Base-by-base conservation (phyloP, 2,113 vertebrate genomes). In the Chauna torquata region DNA sequence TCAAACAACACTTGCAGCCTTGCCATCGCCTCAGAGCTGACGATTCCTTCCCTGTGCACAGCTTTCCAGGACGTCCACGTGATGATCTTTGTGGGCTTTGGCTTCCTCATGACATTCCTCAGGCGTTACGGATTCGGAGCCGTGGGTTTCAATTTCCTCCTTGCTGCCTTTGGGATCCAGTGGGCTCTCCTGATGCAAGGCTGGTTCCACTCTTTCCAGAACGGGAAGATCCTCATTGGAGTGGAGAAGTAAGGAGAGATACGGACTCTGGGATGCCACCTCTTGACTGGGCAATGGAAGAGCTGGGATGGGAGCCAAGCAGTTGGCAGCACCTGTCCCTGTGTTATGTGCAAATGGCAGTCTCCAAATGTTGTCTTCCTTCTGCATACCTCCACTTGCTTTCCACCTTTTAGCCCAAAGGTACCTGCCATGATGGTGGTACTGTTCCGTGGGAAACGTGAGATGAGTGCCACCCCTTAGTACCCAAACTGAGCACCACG, bases 141-240 rank as follows among this genome's bases (percentile, higher is more conserved):
- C 0, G 98, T 99, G 24, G 99, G 99, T 65, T 99, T 99, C 98
- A 99, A 99, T 97, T 99, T 99, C 95, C 98, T 99, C 82, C 98
- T 99, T 5, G 99, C 99, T 3, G 94, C 99, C 62, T 99, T 99
- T 47, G 99, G 99, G 55, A 96, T 99, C 95, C 99, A 99, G 97
- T 99, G 99, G 99, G 99, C 99, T 61, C 96, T 99, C n/a, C 98
- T 99, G 84, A 99, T 99, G 99, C 99, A 99, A 94, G 99, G 99
- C 95, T 99, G 99, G 99, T 98, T 99, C 83, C 98, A 99, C 76
- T 90, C 95, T 22, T 98, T 99, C 12, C 87, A 98, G 78, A 92
- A 96, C 0, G 98, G 98, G 45, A 98, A 98, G 94, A 99, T 99
- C 91, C 52, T 90, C 55, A 96, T 99, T 11, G 98, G 99, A 83